Evolutionary conservation across 1,140 invertebrate species (phyloP).

Genomic region (Brachionus plicatilis): DNA sequence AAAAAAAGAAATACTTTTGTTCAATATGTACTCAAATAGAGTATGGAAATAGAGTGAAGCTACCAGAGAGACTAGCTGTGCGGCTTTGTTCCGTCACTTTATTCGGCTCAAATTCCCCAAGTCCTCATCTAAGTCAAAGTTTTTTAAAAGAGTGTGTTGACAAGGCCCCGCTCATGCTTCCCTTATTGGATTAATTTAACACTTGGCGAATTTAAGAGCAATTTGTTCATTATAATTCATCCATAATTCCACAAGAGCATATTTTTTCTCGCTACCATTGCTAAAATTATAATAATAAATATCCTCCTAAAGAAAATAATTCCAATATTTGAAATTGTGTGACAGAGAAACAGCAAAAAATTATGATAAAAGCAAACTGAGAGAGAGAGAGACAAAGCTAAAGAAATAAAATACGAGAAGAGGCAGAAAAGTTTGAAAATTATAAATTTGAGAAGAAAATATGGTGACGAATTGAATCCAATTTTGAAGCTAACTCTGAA

Average conservation of each 20-base stretch:
- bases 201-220: not conserved
- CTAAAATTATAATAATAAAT: constrained; percentile 29
- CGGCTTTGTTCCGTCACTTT: no score
- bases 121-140: no score
- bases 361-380: constrained; percentile 1
- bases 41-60: no score
- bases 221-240: not conserved
- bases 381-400: no score
- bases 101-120: no score
- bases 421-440: not conserved
- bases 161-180: not conserved
- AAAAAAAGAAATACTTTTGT: no score
- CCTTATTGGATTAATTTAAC: not conserved
- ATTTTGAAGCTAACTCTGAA: not conserved
- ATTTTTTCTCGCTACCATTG: not conserved
- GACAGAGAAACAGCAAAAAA: not conserved
- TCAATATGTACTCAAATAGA: no score
- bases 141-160: no score
- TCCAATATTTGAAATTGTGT: constrained; percentile 31
- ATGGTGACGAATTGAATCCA: constrained; percentile 15
- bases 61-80: no score
- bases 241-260: not conserved
- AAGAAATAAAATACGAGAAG: not conserved
- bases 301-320: not conserved
- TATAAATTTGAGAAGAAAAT: constrained; percentile 15